Base-by-base conservation (phyloP, 2,113 vertebrate species). In the Struthidea cinerea region DNA sequence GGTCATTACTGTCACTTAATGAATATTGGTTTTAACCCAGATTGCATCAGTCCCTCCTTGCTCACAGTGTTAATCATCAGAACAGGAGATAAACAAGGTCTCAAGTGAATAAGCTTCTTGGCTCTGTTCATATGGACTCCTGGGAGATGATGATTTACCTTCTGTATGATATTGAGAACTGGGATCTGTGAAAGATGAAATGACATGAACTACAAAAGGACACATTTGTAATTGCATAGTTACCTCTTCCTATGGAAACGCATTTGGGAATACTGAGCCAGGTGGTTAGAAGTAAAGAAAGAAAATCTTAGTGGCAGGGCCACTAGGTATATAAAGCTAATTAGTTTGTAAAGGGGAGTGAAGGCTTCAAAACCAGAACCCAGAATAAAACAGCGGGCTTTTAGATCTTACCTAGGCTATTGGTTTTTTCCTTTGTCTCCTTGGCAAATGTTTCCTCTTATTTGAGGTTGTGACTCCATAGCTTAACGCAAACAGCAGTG, bases 101-200 rank as follows among this genome's bases (percentile, higher is more conserved):
- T 94, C 79, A 67, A 89, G 80, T 89, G 94, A 96, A 93, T 90
- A 90, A 96, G 75, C 78, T 84, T 82, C 95, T 93, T 90, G 90
- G 60, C 71, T 92, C 49, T 50, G 16, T 79, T 94, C 41, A 61
- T 84, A 11, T 49, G 76, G 80, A 64, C 80, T 89, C 80, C 83
- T 76, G 80, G 69, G 86, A 89, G 73, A 68, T 33, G 83, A 90
- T 78, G 88, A 94, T 93, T 94, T 93, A 92, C 87, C 37, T 92
- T 81, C 69, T 63, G 27, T 87, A 65, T 52, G 88, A 96, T 90
- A 65, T 32, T 68, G 77, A 87, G 80, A 76, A 79, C 52, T 76
- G 57, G 65, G 57, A 86, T 93, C 83, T 90, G 49, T 27, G 26
- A 82, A 92, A 93, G 88, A 84, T 76, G 76, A 90, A 82, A 87